Evolutionary conservation across 2,113 vertebrate genomes (phyloP).

Genomic region (Acinonyx jubatus): DNA sequence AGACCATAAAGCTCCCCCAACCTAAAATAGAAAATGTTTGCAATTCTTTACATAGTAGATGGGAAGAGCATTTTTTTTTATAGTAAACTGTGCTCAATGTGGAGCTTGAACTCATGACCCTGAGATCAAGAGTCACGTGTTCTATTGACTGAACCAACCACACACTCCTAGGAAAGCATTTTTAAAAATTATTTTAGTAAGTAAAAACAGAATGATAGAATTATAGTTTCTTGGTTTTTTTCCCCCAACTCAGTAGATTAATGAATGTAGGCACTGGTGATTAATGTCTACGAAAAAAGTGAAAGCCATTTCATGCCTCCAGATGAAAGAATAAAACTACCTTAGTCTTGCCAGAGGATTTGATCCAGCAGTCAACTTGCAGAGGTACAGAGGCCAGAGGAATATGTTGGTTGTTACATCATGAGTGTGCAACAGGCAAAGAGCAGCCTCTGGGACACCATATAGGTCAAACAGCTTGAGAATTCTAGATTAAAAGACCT

Average conservation of each 20-base stretch:
- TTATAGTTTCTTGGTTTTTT: not conserved
- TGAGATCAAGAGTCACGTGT: not conserved
- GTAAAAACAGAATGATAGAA: not conserved
- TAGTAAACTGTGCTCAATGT: not conserved
- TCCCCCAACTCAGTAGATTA: not conserved
- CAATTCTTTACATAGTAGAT: not conserved
- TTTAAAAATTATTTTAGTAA: not conserved
- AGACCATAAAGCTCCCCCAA: not conserved
- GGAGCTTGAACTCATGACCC: not conserved
- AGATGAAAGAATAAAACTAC: not conserved
- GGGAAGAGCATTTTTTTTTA: not conserved
- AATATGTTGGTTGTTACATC: not conserved
- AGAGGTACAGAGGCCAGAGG: not conserved
- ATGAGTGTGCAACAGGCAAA: not conserved
- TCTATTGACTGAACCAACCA: not conserved
- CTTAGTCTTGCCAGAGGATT: not conserved
- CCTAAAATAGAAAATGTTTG: not conserved
- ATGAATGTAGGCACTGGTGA: not conserved
- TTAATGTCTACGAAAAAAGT: not conserved
- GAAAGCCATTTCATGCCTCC: not conserved
- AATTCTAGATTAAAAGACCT: not conserved
- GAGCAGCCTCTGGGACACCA: not conserved
- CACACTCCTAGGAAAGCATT: not conserved
- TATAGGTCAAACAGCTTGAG: not conserved
- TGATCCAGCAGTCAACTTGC: not conserved